phyloP scores from a whole-genome alignment of 2,888 invertebrate species.

The Drosophila pseudotalamancana region DNA sequence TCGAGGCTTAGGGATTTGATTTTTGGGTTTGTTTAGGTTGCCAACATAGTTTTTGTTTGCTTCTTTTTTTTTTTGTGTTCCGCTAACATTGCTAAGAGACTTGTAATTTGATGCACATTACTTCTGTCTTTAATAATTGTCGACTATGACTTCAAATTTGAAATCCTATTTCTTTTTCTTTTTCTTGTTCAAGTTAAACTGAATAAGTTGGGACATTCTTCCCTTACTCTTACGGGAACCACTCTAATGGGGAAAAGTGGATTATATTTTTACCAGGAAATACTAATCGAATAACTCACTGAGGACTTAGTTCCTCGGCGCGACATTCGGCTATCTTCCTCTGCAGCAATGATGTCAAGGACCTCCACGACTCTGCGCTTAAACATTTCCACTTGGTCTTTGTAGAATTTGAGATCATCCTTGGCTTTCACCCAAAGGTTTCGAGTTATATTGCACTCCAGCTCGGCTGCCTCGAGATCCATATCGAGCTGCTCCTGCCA shows the following conservation, averaged over 20 bases:
- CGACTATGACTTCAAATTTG: too few species aligned
- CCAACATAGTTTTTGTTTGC: slow-evolving; percentile 52
- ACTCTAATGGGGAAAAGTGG: background rate
- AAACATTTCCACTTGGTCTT: slow-evolving; percentile 39
- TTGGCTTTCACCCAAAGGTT: slow-evolving; percentile 15
- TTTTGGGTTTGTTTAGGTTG: slow-evolving; percentile 55
- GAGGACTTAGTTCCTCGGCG: background rate
- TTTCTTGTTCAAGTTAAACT: background rate
- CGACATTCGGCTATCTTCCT: too few species aligned
- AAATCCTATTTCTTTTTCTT: slow-evolving; percentile 5
- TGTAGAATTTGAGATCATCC: slow-evolving; percentile 39
- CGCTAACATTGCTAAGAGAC: slow-evolving; percentile 14
- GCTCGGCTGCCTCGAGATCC: slow-evolving; percentile 48
- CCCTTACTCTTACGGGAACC: background rate
- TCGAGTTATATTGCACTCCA: slow-evolving; percentile 21
- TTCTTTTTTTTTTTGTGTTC: background rate
- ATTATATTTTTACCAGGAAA: background rate
- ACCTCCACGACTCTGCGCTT: slow-evolving; percentile 29
- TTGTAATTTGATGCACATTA: slow-evolving; percentile 6
- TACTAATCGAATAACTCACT: background rate
- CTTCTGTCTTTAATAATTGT: too few species aligned
- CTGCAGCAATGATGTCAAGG: background rate
- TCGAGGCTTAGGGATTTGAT: slow-evolving; percentile 25
- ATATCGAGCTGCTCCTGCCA: slow-evolving; percentile 47
- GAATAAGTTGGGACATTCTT: too few species aligned